These are phyloP conservation scores for Clarias fuscus DNA, from an alignment of 2,797 vertebrate genomes.

Conservation along the genomic window DNA sequence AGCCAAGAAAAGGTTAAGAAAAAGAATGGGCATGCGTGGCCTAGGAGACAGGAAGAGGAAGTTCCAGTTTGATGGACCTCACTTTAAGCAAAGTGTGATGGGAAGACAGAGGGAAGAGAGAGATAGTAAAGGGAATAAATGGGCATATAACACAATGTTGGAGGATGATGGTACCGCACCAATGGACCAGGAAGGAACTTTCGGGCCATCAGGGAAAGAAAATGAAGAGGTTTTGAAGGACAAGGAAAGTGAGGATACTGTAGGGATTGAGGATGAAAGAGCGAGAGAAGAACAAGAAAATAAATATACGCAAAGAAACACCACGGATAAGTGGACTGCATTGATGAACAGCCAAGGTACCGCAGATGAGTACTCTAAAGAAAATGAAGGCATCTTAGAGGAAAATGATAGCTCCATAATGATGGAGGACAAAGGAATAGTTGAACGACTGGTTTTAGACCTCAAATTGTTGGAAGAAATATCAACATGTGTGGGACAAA, in stretches of 20 bases:
- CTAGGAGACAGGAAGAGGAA: conserved; percentile 65
- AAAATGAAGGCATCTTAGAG: background rate
- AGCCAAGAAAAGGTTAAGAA: conserved; percentile 61
- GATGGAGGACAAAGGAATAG: conserved; percentile 1
- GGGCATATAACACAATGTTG: background rate
- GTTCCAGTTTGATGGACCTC: conserved; percentile 43
- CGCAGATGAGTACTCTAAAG: background rate
- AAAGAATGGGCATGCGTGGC: conserved; percentile 71
- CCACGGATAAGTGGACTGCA: background rate
- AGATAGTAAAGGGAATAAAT: background rate
- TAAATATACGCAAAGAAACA: background rate
- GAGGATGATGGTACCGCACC: conserved; percentile 12
- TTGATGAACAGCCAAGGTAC: background rate
- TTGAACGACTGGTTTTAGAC: conserved; percentile 13
- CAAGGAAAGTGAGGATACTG: background rate
- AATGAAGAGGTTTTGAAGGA: background rate
- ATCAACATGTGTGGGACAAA: background rate
- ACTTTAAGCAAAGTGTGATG: background rate
- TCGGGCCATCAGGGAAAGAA: background rate
- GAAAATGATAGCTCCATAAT: conserved; percentile 10
- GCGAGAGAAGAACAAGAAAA: background rate
- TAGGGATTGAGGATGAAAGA: background rate
- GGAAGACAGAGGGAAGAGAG: conserved; percentile 29
- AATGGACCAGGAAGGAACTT: conserved; percentile 25
- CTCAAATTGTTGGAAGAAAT: background rate